Conservation (phyloP, 2,113 vertebrate species). For the Perca flavescens region DNA sequence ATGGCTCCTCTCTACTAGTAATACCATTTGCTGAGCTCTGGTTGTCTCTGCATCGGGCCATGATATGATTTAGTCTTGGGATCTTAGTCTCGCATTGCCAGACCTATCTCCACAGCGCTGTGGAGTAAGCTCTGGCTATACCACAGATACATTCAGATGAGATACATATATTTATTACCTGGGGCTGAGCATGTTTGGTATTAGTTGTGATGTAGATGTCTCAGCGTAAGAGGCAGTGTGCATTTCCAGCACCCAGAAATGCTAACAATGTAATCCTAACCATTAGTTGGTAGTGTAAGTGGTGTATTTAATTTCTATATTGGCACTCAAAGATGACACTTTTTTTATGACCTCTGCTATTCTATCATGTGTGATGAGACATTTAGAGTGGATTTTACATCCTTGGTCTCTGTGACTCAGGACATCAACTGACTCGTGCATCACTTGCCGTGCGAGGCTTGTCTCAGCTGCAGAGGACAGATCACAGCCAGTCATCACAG, state of each 20-base stretch:
- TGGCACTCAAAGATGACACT: neutral
- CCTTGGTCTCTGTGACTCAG: conserved; percentile 12
- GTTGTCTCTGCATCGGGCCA: conserved; percentile 33
- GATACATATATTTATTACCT: conserved; percentile 11
- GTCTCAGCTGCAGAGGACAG: conserved; percentile 48
- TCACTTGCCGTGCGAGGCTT: conserved; percentile 7
- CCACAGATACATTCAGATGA: neutral
- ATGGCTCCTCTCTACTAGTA: conserved; percentile 56
- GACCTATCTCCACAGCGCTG: no score
- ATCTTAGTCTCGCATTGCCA: no score
- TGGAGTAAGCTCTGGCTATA: no score
- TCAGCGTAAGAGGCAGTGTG: neutral
- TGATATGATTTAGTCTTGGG: conserved; percentile 40
- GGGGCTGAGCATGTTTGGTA: neutral
- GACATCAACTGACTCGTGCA: conserved; percentile 46
- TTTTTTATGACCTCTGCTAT: neutral
- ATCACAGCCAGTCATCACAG: conserved; percentile 63
- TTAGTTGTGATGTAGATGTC: conserved; percentile 3
- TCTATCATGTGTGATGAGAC: neutral
- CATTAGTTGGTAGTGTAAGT: neutral
- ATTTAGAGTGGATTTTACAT: conserved; percentile 9
- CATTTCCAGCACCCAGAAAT: conserved; percentile 13
- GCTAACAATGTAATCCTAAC: neutral
- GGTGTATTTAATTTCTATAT: neutral
- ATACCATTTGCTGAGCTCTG: conserved; percentile 68